A percentile compares a stretch with the other conserved stretches of the same genome.
phyloP scores from a whole-genome alignment of 2,797 vertebrate species.

The Orestias chungarensis region DNA sequence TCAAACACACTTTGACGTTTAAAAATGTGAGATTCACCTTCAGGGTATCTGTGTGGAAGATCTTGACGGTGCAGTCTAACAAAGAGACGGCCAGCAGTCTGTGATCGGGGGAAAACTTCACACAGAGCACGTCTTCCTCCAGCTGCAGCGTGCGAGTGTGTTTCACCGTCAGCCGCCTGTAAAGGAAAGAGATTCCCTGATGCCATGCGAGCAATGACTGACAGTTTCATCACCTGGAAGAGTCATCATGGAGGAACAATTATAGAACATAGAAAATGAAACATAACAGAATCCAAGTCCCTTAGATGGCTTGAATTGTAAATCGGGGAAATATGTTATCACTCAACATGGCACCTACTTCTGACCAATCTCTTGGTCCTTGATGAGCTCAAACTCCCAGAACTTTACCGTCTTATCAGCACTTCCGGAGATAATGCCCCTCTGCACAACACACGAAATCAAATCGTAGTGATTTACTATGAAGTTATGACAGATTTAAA shows the following conservation, averaged over 20 bases:
- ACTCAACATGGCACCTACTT: constrained; percentile 77
- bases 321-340: background rate
- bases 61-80: constrained; percentile 94
- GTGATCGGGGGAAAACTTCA: constrained; percentile 89
- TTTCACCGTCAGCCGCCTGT: constrained; percentile 86
- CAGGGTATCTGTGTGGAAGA: constrained; percentile 93
- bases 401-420: constrained; percentile 96
- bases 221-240: no score
- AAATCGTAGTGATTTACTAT: background rate
- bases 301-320: background rate
- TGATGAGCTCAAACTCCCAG: constrained; percentile 98
- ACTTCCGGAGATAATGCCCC: constrained; percentile 90
- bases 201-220: no score
- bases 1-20: background rate
- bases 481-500: background rate
- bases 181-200: constrained; percentile 7
- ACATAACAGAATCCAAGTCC: background rate
- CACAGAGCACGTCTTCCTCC: constrained; percentile 93
- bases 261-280: background rate
- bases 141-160: constrained; percentile 88
- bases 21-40: constrained; percentile 79
- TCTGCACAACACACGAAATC: constrained; percentile 69
- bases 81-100: constrained; percentile 90
- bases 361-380: constrained; percentile 79
- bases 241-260: background rate